These are phyloP conservation scores for Babylonia areolata DNA, from an alignment of 1,140 invertebrate genomes.

Conservation along the genomic window DNA sequence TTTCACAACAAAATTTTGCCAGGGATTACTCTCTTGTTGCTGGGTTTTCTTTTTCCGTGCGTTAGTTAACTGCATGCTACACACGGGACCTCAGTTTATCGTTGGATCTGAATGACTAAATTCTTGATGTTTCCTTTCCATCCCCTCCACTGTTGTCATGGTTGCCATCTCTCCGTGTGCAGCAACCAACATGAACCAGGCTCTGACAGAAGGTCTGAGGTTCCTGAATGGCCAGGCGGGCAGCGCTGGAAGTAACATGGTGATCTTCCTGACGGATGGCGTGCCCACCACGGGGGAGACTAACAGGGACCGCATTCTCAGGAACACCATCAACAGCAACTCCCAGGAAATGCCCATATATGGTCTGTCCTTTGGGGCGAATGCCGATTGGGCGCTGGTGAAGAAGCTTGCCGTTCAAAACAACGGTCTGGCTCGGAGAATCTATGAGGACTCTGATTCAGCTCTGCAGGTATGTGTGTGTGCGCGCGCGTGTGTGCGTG, in stretches of 20 bases:
- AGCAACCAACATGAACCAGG: conserved; percentile 58
- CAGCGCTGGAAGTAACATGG: conserved; percentile 75
- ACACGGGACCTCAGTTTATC: too few species aligned
- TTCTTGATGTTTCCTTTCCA: not conserved
- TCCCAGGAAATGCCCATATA: conserved; percentile 76
- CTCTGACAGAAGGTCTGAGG: conserved; percentile 43
- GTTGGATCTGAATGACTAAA: too few species aligned
- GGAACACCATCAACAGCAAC: conserved; percentile 62
- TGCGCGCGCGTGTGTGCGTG: too few species aligned
- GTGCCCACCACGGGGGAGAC: conserved; percentile 82
- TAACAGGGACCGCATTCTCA: conserved; percentile 78
- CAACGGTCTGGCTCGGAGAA: conserved; percentile 83
- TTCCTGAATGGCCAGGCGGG: conserved; percentile 37
- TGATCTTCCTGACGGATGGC: conserved; percentile 87
- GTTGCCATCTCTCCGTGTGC: not conserved
- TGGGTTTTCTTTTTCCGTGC: not conserved
- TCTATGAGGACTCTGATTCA: conserved; percentile 85
- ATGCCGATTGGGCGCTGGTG: conserved; percentile 82
- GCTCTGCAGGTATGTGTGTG: conserved; percentile 79
- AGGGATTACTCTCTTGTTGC: not conserved
- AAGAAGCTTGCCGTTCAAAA: conserved; percentile 82
- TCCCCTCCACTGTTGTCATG: too few species aligned
- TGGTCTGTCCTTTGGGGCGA: conserved; percentile 83
- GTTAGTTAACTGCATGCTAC: too few species aligned
- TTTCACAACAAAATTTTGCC: not conserved